Base-by-base conservation (phyloP, 2,797 vertebrate genomes). In the Rhodeus uyekii region DNA sequence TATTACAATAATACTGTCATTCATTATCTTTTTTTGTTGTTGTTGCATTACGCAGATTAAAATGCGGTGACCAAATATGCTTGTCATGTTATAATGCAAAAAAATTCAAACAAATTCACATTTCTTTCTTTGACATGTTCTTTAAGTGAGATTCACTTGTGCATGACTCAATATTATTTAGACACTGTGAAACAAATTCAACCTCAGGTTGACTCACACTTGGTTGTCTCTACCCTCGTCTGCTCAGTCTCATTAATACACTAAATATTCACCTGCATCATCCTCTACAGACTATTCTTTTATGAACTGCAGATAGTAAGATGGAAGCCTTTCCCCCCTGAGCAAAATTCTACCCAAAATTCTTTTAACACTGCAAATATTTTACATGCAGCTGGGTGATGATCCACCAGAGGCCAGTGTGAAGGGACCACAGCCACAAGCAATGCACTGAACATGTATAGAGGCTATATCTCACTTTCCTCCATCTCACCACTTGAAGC, bases 381-480 rank as follows among this genome's bases (percentile, higher is more conserved):
- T 87, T 87, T 76, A 79, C 86, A 81, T 61, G 75, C 72, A 84
- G 83, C 83, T 85, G 86, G 87, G 87, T 90, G 87, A 85, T 50
- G 78, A 83, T 81, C 87, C 90, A 84, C 72, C 61, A 34, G 89
- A 87, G 90, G 90, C 83, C 78, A 69, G 34, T 48, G 78, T 83
- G 87, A 87, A 87, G 87, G 90, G 88, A 87, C 78, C 24, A 8
- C 8, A 36, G 53, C 79, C 42, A 71, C 39, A 65, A 79, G 69
- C 80, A 86, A 67, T 71, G 42, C 22, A 32, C 39, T 44, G n/a
- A 29, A 69, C 5, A 67, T 50, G 12, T 55, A 14, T 39, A 42
- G 8, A 78, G 1, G 8, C 19, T 88, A 90, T 90, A 86, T 91
- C 89, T 88, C 42, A 83, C 80, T 74, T 93, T 91, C 92, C 89